A percentile compares a stretch with the other conserved stretches of the same genome.
These are phyloP conservation scores for Tauraco erythrolophus DNA, from an alignment of 2,113 vertebrate species.

Conservation along the genomic window DNA sequence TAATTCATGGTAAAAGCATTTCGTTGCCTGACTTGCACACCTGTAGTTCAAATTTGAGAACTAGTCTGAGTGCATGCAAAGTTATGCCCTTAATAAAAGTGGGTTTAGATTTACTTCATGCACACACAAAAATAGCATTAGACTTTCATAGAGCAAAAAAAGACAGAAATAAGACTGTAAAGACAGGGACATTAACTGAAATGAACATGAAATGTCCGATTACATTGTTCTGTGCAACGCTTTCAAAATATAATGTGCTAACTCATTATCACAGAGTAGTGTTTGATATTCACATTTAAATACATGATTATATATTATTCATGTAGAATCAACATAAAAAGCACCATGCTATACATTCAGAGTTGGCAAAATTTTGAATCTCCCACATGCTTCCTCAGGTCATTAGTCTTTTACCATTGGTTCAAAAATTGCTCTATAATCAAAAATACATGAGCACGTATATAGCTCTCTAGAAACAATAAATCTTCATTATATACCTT, in stretches of 20 bases:
- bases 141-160: background rate
- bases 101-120: background rate
- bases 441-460: background rate
- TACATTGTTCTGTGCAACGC: background rate
- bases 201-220: background rate
- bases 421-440: slow-evolving; percentile 39
- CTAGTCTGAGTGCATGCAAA: background rate
- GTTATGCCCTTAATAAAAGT: background rate
- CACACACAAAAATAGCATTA: background rate
- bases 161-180: background rate
- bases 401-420: background rate
- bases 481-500: slow-evolving; percentile 49
- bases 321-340: background rate
- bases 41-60: background rate
- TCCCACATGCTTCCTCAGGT: background rate
- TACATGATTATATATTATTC: background rate
- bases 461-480: slow-evolving; percentile 19
- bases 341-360: background rate
- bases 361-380: background rate
- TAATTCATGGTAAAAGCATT: background rate
- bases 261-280: background rate
- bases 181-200: background rate
- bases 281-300: background rate
- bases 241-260: background rate
- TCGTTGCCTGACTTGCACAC: background rate